These are phyloP conservation scores for Herpailurus yagouaroundi DNA, from an alignment of 2,113 vertebrate species.

Conservation along the genomic window DNA sequence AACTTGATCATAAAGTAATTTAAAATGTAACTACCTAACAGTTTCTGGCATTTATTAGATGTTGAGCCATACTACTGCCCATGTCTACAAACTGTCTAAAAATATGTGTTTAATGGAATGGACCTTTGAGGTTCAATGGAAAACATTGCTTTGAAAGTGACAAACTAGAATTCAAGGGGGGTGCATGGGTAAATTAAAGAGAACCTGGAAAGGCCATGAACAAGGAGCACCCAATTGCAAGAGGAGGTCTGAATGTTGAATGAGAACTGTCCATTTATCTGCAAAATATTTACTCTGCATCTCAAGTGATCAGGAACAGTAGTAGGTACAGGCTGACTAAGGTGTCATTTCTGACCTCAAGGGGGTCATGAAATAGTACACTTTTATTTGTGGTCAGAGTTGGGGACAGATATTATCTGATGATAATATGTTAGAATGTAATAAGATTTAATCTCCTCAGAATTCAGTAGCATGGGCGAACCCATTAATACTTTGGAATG, in stretches of 20 bases:
- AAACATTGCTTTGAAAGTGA: neutral
- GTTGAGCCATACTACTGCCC: neutral
- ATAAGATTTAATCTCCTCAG: no score
- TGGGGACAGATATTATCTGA: neutral
- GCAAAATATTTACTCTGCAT: neutral
- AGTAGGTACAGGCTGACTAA: rapidly evolving
- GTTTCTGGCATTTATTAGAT: neutral
- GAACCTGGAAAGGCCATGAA: neutral
- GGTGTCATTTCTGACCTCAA: neutral
- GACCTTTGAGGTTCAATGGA: neutral
- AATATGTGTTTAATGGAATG: neutral
- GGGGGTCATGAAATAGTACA: rapidly evolving
- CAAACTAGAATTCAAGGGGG: neutral
- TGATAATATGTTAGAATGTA: neutral
- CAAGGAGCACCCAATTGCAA: neutral
- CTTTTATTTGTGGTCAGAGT: neutral
- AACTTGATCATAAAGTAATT: neutral
- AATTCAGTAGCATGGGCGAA: neutral
- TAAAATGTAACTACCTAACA: neutral
- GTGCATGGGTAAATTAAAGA: neutral
- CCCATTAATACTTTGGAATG: neutral
- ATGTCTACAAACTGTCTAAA: neutral
- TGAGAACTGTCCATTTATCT: neutral
- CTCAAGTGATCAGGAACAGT: neutral
- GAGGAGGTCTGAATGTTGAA: neutral